phyloP scores from a whole-genome alignment of 2,113 vertebrate species.

The Sporophila hypoxantha region DNA sequence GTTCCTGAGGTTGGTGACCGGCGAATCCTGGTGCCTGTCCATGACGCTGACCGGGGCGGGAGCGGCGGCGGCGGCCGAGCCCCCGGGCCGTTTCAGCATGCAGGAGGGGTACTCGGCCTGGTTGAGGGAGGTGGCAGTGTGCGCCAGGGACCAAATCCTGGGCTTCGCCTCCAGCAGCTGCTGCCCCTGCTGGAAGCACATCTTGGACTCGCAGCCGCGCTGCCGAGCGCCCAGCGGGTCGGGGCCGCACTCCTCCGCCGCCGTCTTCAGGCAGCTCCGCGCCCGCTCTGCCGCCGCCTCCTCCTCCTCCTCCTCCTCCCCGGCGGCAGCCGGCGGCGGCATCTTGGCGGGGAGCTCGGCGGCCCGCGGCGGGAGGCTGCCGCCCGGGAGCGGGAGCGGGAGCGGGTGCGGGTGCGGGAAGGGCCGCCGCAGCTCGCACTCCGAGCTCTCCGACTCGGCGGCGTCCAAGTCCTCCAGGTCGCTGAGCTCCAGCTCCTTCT shows the following conservation, averaged over 20 bases:
- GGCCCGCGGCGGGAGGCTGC: conserved; percentile 73
- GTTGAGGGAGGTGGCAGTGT: conserved; percentile 91
- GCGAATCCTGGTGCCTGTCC: conserved; percentile 91
- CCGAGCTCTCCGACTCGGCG: conserved; percentile 85
- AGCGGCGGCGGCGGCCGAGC: conserved; percentile 53
- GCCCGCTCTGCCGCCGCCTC: conserved; percentile 73
- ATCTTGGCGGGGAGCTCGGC: conserved; percentile 73
- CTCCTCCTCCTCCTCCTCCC: conserved; percentile 61
- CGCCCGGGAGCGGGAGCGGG: conserved; percentile 71
- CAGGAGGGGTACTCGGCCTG: conserved; percentile 93
- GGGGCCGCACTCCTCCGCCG: conserved; percentile 71
- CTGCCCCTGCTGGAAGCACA: conserved; percentile 73
- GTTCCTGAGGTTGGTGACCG: conserved; percentile 95
- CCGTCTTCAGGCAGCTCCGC: conserved; percentile 82
- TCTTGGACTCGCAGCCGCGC: conserved; percentile 72
- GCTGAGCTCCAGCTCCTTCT: conserved; percentile 90
- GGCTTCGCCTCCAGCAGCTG: conserved; percentile 88
- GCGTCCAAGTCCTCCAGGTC: conserved; percentile 92
- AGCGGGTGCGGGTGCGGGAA: conserved; percentile 63
- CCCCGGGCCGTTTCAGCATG: conserved; percentile 87
- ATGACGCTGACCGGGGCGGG: conserved; percentile 68
- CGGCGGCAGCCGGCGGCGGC: conserved; percentile 50
- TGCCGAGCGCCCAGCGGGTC: conserved; percentile 68
- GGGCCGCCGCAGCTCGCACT: conserved; percentile 86
- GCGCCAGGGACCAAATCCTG: conserved; percentile 95